Evolutionary conservation across 2,113 vertebrate species (phyloP).

Genomic region (Delphinus delphis): DNA sequence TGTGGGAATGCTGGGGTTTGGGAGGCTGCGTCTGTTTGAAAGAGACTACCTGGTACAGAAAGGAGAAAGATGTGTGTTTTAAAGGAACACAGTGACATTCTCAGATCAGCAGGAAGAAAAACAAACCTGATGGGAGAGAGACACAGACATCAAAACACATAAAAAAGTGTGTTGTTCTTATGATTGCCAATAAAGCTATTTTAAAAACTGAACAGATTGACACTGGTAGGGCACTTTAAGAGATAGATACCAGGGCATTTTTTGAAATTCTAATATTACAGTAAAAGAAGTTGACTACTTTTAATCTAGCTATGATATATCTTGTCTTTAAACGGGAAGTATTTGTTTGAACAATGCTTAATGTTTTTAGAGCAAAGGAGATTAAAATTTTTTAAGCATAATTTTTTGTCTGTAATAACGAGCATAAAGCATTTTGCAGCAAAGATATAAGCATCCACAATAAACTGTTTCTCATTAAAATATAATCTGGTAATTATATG

Average conservation of each 20-base stretch:
- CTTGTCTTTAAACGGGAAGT: neutral
- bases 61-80: neutral
- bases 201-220: neutral
- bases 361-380: neutral
- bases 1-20: too few species aligned
- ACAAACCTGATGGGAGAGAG: neutral
- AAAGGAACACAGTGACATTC: conserved; percentile 51
- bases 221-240: neutral
- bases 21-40: neutral
- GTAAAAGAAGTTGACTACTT: neutral
- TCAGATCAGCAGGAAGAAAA: conserved; percentile 49
- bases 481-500: neutral
- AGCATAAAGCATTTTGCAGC: neutral
- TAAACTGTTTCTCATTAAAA: neutral
- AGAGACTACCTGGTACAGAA: neutral
- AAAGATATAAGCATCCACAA: neutral
- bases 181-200: neutral
- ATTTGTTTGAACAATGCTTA: neutral
- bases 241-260: neutral
- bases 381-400: neutral
- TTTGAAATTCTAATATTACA: neutral
- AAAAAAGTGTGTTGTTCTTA: neutral
- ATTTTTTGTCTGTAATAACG: neutral
- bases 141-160: neutral
- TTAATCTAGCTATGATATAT: neutral